phyloP scores from a whole-genome alignment of 2,113 vertebrate species.

The Eolophus roseicapilla region DNA sequence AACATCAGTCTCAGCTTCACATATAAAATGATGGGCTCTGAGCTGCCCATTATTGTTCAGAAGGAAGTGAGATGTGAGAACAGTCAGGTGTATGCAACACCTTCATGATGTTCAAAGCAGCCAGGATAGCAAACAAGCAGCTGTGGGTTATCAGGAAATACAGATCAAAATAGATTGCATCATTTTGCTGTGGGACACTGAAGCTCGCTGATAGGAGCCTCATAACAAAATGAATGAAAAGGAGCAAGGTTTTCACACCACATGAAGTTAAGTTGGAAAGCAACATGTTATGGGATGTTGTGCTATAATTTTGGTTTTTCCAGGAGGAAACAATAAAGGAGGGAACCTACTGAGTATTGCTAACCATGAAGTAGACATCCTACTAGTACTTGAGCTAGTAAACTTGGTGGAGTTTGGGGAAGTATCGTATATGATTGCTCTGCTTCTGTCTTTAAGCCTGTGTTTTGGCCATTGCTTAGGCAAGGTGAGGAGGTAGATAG shows the following conservation, averaged over 20 bases:
- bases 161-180: not conserved
- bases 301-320: not conserved
- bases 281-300: not conserved
- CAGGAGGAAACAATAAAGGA: not conserved
- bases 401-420: not conserved
- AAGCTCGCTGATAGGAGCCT: not conserved
- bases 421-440: not conserved
- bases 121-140: not conserved
- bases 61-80: not conserved
- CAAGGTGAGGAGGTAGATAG: not conserved
- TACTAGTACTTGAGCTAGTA: not conserved
- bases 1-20: not conserved
- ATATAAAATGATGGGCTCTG: fast-evolving
- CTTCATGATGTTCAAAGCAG: not conserved
- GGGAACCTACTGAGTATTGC: not conserved
- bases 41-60: not conserved
- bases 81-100: not conserved
- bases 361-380: not conserved
- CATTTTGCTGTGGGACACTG: not conserved
- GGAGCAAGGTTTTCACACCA: not conserved
- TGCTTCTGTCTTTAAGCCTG: not conserved
- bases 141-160: not conserved
- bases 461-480: not conserved
- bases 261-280: not conserved
- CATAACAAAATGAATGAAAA: not conserved